Evolutionary conservation across 2,797 vertebrate genomes (phyloP).

Genomic region (Xyrichtys novacula): DNA sequence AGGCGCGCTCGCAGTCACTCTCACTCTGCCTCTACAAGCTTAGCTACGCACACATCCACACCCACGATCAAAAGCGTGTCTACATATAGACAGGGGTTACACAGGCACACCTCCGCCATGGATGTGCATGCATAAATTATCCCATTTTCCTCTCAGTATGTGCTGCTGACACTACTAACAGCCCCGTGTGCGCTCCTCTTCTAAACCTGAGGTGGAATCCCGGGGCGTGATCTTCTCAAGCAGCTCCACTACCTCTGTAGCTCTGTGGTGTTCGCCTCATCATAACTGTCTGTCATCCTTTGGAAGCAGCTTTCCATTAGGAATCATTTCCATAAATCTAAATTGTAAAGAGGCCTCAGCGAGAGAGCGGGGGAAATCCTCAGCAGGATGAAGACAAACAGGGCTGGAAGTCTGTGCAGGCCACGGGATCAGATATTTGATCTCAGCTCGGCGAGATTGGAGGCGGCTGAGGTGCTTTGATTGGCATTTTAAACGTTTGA

Average conservation of each 20-base stretch:
- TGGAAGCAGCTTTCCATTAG: constrained; percentile 74
- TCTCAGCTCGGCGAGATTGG: constrained; percentile 52
- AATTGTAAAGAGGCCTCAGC: constrained; percentile 74
- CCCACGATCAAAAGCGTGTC: constrained; percentile 34
- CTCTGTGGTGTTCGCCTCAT: constrained; percentile 52
- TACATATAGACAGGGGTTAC: background rate
- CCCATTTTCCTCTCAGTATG: background rate
- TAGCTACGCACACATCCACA: constrained; percentile 29
- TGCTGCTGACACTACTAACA: constrained; percentile 54
- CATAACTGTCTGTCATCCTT: constrained; percentile 75
- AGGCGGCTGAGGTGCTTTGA: constrained; percentile 63
- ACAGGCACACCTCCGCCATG: constrained; percentile 13
- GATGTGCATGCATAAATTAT: constrained; percentile 41
- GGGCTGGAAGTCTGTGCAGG: constrained; percentile 66
- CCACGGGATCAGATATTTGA: constrained; percentile 68
- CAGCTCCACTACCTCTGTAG: constrained; percentile 24
- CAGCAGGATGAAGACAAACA: constrained; percentile 60
- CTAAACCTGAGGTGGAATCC: constrained; percentile 57
- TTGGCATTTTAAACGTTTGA: constrained; percentile 60
- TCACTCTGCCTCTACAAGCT: constrained; percentile 12
- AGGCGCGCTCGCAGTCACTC: constrained; percentile 1
- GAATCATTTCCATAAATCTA: constrained; percentile 84
- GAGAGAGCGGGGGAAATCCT: constrained; percentile 59
- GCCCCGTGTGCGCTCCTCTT: constrained; percentile 20
- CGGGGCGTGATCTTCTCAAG: constrained; percentile 43